Conservation (phyloP, 2,113 vertebrate genomes). For the Dryoscopus gambensis region DNA sequence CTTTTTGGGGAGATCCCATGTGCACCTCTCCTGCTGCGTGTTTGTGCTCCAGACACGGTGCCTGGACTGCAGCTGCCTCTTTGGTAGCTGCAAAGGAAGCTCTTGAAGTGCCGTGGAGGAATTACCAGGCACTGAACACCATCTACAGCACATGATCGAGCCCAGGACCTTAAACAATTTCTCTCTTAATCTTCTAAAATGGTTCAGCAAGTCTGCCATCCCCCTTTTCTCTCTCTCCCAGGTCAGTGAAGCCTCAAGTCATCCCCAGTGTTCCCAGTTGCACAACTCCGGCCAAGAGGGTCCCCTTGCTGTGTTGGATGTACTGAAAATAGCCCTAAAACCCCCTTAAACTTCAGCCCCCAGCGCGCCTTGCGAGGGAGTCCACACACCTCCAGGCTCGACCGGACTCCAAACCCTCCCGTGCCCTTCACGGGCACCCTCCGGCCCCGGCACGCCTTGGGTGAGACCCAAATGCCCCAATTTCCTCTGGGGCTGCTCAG, state of each 20-base stretch:
- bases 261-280: accelerated
- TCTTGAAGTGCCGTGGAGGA: background rate
- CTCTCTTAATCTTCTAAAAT: background rate
- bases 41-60: background rate
- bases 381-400: background rate
- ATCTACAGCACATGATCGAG: accelerated
- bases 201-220: background rate
- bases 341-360: background rate
- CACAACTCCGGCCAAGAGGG: background rate
- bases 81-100: background rate
- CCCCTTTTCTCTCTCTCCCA: background rate
- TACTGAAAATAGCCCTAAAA: background rate
- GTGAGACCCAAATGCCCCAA: background rate
- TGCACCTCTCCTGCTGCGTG: too few relatives aligned
- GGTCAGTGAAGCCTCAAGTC: background rate
- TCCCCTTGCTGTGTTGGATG: background rate
- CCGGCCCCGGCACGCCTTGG: background rate
- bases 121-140: background rate
- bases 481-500: background rate
- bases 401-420: background rate
- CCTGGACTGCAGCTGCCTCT: background rate
- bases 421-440: background rate
- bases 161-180: background rate
- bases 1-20: background rate
- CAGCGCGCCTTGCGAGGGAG: accelerated